Base-by-base conservation (phyloP, 2,888 invertebrate genomes). In the Drosophila anomalata region DNA sequence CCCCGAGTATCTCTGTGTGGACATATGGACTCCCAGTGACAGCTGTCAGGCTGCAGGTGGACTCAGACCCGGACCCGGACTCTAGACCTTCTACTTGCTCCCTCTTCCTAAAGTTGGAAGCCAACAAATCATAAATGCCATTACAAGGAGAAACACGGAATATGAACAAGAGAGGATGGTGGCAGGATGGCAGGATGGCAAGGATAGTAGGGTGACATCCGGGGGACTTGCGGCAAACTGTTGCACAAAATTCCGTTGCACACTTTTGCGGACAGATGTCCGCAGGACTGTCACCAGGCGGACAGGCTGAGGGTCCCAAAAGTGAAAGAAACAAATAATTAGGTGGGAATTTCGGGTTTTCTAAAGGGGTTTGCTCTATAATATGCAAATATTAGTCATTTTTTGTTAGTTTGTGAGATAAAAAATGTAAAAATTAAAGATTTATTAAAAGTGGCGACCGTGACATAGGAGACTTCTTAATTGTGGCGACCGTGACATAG, bases 71-170 rank as follows among this genome's bases (percentile, higher is more conserved):
- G 31, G 14, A 31, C 11, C 17, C 31, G 14, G 17, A 31, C 33
- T 17, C n/a, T n/a, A 36, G 33, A 39, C 14, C 39, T 4, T 24
- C 22, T 29, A 29, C n/a, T 6, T 33, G 2, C n/a, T 4, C 33
- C 41, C 50, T 12, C 44, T 29, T 44, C 56, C n/a, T 47, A 31
- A 31, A 59, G 59, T 51, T 57, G 68, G 57, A 53, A 52, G 70
- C 62, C 71, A 62, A 61, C 84, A 77, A 86, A 86, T 83, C 87
- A 83, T 75, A 86, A 80, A 86, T 80, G 81, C 70, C 68, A 79
- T 83, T 78, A 79, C 73, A 80, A 61, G 62, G 75, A 57, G 48
- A n/a, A 41, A 31, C 52, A 53, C 50, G 20, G 20, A 39, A 17
- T 61, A 39, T 39, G 41, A 42, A 24, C 47, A 39, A 24, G 0